These are phyloP conservation scores for Drosophila auraria DNA, from an alignment of 1,140 invertebrate genomes.

Conservation along the genomic window DNA sequence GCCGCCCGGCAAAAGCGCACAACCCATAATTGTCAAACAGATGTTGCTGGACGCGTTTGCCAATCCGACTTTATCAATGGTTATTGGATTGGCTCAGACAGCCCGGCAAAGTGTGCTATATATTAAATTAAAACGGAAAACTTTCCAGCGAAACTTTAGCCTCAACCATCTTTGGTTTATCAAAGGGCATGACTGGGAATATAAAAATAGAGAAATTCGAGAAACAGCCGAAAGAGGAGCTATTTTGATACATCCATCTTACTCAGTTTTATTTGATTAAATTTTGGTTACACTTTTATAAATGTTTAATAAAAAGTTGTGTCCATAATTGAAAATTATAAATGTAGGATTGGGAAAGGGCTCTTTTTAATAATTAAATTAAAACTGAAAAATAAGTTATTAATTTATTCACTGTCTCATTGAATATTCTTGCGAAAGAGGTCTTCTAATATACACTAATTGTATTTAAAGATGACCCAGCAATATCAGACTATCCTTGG, in stretches of 20 bases:
- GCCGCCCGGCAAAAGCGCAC: conserved; percentile 8
- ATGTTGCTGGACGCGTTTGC: conserved; percentile 19
- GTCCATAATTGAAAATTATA: background rate
- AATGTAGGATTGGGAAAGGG: too few relatives aligned
- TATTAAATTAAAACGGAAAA: conserved; percentile 18
- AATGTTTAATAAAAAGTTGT: too few relatives aligned
- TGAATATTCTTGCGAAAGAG: background rate
- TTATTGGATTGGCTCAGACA: conserved; percentile 20
- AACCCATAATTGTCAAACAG: conserved; percentile 44
- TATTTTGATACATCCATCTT: background rate
- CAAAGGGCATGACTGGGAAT: conserved; percentile 1
- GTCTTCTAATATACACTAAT: background rate
- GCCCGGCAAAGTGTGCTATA: conserved; percentile 45
- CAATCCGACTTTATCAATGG: conserved; percentile 43
- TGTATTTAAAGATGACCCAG: background rate
- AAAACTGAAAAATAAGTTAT: background rate
- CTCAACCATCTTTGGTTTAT: conserved; percentile 11
- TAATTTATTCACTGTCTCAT: background rate
- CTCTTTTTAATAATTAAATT: background rate
- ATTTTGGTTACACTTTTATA: background rate
- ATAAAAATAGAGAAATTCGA: background rate
- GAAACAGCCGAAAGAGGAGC: background rate
- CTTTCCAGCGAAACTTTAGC: conserved; percentile 1
- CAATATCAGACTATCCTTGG: background rate
- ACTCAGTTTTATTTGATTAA: background rate